phyloP scores from a whole-genome alignment of 2,797 vertebrate species.

The Pseudotriccus pelzelni region DNA sequence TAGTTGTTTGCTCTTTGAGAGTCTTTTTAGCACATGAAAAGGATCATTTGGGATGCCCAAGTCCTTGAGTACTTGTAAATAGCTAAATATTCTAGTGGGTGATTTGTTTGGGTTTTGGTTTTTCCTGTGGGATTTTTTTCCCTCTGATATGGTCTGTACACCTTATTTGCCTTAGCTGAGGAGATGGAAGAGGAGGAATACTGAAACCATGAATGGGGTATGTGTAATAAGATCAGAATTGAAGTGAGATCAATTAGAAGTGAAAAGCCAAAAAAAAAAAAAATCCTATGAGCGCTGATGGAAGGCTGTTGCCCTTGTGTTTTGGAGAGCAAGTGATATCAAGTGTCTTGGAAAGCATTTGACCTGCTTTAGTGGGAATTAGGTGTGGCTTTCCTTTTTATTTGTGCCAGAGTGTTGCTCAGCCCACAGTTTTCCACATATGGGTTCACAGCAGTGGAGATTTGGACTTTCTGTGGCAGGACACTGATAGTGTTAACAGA shows the following conservation, averaged over 20 bases:
- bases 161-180: not conserved
- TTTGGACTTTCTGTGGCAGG: not conserved
- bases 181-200: not conserved
- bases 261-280: not conserved
- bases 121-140: not conserved
- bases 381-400: not conserved
- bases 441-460: not conserved
- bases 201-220: not conserved
- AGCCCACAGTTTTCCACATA: not conserved
- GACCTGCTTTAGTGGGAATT: not conserved
- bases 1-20: not conserved
- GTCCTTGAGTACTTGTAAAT: not conserved
- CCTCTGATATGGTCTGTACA: not conserved
- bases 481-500: not conserved
- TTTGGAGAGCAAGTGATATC: not conserved
- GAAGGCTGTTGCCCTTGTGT: not conserved
- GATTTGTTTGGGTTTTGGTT: not conserved
- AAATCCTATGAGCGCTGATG: not conserved
- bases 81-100: not conserved
- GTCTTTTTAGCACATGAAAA: not conserved
- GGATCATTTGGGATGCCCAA: not conserved
- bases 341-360: not conserved
- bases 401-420: not conserved
- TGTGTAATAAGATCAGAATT: no score
- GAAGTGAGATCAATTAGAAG: no score